These are phyloP conservation scores for western clawed frog (Xenopus tropicalis) DNA, from an alignment of 2,113 vertebrate genomes.

Conservation along the genomic window UCB_Xtro_10.0 CM004451.2:34614001-34614500, in stretches of 20 bases:
- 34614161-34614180: neutral
- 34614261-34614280: constrained; percentile 1
- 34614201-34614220: neutral
- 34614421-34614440: neutral
- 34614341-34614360: constrained; percentile 4
- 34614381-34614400: neutral
- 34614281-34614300: constrained; percentile 13
- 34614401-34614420: neutral
- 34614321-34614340: constrained; percentile 7
- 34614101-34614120: neutral
- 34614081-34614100: neutral
- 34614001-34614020: no score
- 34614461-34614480: neutral
- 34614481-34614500: neutral
- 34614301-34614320: neutral
- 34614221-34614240: constrained; percentile 3
- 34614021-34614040: no score
- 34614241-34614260: neutral
- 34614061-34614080: neutral
- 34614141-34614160: neutral
- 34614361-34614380: neutral
- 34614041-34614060: neutral
- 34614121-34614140: neutral
- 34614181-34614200: constrained; percentile 24
- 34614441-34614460: constrained; percentile 9